Conservation (phyloP, 1,140 invertebrate genomes). For the Batillaria attramentaria region DNA sequence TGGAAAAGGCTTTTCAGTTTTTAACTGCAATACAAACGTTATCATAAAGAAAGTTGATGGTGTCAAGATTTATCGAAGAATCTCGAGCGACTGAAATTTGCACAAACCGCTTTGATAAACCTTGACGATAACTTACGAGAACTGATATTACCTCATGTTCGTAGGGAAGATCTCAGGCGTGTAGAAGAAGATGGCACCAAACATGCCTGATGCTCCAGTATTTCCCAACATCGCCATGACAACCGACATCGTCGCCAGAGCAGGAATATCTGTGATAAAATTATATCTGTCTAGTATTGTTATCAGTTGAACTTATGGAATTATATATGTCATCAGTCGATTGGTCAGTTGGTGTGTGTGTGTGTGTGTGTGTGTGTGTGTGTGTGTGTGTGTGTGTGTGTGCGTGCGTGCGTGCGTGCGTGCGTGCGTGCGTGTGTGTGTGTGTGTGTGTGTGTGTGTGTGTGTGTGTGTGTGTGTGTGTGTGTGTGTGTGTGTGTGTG, state of each 20-base stretch:
- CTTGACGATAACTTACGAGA: too few relatives aligned
- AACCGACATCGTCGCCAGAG: neutral
- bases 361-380: neutral
- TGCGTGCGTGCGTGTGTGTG: conserved; percentile 6
- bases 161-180: conserved; percentile 37
- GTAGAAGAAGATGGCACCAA: conserved; percentile 26
- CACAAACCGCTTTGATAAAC: too few relatives aligned
- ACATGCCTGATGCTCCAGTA: conserved; percentile 12
- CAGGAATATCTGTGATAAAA: neutral
- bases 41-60: too few relatives aligned
- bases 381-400: neutral
- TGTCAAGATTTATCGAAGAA: too few relatives aligned
- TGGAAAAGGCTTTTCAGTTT: too few relatives aligned
- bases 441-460: conserved; percentile 21
- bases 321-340: too few relatives aligned
- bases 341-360: neutral
- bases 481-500: conserved; percentile 21
- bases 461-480: conserved; percentile 28
- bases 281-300: too few relatives aligned
- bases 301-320: too few relatives aligned
- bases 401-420: conserved; percentile 4
- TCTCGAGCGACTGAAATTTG: too few relatives aligned
- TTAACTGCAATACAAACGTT: too few relatives aligned
- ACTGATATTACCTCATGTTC: conserved; percentile 32
- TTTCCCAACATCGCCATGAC: conserved; percentile 18